A percentile compares a stretch with the other conserved stretches of the same genome.
These are phyloP conservation scores for Vesta saturnalis DNA, from an alignment of 2,888 invertebrate genomes.

Conservation along the genomic window DNA sequence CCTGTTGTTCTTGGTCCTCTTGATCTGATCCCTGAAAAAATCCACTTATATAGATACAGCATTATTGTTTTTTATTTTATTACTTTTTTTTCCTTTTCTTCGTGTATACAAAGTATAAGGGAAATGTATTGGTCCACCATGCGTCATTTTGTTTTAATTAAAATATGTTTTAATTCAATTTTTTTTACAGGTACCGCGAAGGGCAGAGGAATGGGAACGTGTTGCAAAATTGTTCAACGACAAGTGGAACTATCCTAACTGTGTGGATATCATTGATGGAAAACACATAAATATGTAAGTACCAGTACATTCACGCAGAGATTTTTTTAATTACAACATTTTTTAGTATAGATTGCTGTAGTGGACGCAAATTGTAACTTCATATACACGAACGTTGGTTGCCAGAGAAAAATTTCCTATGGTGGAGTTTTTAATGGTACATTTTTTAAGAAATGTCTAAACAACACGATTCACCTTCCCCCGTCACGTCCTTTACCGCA, in stretches of 20 bases:
- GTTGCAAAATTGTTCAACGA: no score
- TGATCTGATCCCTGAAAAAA: neutral
- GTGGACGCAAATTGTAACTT: neutral
- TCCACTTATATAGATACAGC: neutral
- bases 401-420: neutral
- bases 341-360: neutral
- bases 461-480: neutral
- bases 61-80: neutral
- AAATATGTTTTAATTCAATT: no score
- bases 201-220: neutral
- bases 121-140: neutral
- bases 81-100: neutral
- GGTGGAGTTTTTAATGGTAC: neutral
- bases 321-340: neutral
- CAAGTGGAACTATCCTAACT: no score
- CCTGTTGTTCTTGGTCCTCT: neutral
- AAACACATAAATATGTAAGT: neutral
- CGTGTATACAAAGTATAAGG: neutral
- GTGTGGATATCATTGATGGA: no score
- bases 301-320: neutral
- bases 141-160: no score
- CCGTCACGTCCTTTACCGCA: neutral
- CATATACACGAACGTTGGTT: neutral
- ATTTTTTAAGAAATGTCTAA: neutral
- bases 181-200: neutral